Percentiles rank a stretch among this genome's conserved stretches.
Conservation (phyloP, 2,888 invertebrate species). For the Cyaniris semiargus region DNA sequence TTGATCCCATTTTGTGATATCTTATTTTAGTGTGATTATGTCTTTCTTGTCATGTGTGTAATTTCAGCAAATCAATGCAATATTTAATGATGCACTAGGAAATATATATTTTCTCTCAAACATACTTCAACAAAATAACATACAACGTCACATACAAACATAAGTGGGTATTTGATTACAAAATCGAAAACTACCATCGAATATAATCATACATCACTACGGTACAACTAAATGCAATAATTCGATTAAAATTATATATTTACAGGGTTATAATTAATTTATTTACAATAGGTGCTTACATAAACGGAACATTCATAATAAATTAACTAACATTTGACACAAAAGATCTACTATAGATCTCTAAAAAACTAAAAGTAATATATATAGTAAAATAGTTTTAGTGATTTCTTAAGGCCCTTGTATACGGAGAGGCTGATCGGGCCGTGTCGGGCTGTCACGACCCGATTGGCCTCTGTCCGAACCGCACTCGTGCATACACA, state of each 20-base stretch:
- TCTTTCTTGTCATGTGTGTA: constrained; percentile 2
- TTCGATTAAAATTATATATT: constrained; percentile 46
- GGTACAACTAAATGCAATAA: constrained; percentile 29
- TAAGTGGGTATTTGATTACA: not conserved
- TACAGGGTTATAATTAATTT: constrained; percentile 53
- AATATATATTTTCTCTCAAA: constrained; percentile 4
- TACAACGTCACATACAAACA: not conserved
- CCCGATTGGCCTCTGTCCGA: too few species aligned
- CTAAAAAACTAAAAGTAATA: not conserved
- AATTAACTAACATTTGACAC: constrained; percentile 18
- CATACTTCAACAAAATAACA: not conserved
- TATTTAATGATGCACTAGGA: not conserved
- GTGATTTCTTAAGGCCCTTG: not conserved
- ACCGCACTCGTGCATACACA: not conserved
- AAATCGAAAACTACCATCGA: not conserved
- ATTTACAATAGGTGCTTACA: constrained; percentile 48
- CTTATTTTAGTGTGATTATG: not conserved
- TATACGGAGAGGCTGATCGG: not conserved
- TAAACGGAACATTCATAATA: constrained; percentile 27
- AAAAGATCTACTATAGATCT: constrained; percentile 1
- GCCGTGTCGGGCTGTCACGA: not conserved
- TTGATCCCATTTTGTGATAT: constrained; percentile 7
- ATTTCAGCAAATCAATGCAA: not conserved
- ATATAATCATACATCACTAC: not conserved
- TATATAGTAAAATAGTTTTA: not conserved